Percentiles rank a stretch among this genome's conserved stretches.
These are phyloP conservation scores for Antedon mediterranea DNA, from an alignment of 53 echinoderm and acorn worm genomes.

Conservation along the genomic window DNA sequence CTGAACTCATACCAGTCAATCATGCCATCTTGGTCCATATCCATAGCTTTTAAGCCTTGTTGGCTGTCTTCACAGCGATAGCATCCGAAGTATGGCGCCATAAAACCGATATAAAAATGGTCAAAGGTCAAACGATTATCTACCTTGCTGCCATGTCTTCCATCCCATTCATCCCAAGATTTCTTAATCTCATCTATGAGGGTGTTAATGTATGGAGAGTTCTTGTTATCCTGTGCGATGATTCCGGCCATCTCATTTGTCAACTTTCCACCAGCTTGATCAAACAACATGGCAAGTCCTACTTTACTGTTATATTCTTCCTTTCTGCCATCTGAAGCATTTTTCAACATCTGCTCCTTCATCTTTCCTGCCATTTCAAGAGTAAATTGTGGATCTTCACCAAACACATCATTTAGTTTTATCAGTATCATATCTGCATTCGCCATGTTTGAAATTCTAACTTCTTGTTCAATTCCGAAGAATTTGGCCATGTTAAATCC, in stretches of 20 bases:
- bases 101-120: neutral
- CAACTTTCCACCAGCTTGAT: no score
- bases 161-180: conserved; percentile 31
- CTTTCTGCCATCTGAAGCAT: neutral
- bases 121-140: conserved; percentile 22
- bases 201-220: conserved; percentile 2
- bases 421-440: conserved; percentile 14
- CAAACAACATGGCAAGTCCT: no score
- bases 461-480: conserved; percentile 14
- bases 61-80: no score
- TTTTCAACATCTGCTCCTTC: conserved; percentile 28
- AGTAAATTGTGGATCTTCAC: conserved; percentile 8
- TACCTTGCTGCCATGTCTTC: conserved; percentile 5
- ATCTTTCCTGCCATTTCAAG: conserved; percentile 6
- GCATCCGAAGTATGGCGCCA: no score
- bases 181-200: conserved; percentile 17
- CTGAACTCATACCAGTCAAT: conserved; percentile 29
- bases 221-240: no score
- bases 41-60: no score
- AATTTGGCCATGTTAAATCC: conserved; percentile 3
- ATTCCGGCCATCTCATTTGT: no score
- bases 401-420: conserved; percentile 13
- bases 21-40: neutral
- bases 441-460: conserved; percentile 11
- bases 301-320: no score